Evolutionary conservation across 2,113 vertebrate species (phyloP).

Genomic region (Strix uralensis): DNA sequence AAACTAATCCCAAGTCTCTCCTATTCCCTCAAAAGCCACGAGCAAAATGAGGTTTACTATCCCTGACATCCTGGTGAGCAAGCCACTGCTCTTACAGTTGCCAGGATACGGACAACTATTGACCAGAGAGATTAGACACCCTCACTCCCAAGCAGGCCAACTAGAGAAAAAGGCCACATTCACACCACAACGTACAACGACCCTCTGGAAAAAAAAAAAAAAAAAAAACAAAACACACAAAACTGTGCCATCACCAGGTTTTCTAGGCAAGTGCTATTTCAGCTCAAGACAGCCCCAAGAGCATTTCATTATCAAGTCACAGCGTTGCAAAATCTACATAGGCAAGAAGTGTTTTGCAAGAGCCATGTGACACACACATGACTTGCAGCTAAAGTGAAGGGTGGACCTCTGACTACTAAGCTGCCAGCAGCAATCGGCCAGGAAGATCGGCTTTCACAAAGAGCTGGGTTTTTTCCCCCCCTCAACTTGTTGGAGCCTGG

Average conservation of each 20-base stretch:
- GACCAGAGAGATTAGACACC: not conserved
- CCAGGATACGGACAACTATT: not conserved
- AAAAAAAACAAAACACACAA: not conserved
- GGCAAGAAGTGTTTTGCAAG: constrained; percentile 80
- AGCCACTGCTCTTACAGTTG: not conserved
- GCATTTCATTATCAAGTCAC: constrained; percentile 49
- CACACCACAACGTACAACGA: fast-evolving
- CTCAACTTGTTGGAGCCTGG: not conserved
- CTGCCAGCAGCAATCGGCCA: not conserved
- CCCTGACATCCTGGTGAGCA: not conserved
- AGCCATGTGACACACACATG: constrained; percentile 94
- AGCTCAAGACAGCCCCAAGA: not conserved
- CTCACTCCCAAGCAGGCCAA: not conserved
- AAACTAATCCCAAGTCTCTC: not conserved
- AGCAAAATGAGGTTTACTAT: not conserved
- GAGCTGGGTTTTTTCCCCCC: not conserved
- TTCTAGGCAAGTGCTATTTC: not conserved
- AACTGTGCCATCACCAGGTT: not conserved
- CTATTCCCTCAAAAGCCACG: not conserved
- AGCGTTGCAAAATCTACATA: constrained; percentile 74
- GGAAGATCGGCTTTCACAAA: not conserved
- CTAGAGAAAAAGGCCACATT: not conserved
- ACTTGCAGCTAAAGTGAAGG: constrained; percentile 75
- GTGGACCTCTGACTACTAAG: constrained; percentile 42
- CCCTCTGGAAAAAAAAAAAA: not conserved